phyloP scores from a whole-genome alignment of 2,113 vertebrate species.

The Forbesichthys agassizii region DNA sequence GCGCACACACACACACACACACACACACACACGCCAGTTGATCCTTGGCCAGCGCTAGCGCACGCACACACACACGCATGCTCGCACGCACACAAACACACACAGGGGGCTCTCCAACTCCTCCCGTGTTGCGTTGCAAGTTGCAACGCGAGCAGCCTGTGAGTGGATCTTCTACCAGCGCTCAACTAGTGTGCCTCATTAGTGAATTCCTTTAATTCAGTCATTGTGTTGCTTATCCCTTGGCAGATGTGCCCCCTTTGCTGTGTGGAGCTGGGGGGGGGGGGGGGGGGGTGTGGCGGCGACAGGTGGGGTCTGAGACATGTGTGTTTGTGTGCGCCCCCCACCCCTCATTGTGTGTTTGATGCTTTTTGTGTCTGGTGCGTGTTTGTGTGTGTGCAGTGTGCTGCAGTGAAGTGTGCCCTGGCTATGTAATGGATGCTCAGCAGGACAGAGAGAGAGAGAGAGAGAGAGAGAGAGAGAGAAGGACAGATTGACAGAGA shows the following conservation, averaged over 20 bases:
- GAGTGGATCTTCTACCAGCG: conserved; percentile 56
- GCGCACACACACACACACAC: too few species aligned
- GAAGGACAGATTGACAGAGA: not conserved
- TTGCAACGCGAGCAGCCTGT: conserved; percentile 21
- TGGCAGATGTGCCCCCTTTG: conserved; percentile 71
- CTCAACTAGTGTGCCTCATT: conserved; percentile 38
- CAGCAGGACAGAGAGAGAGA: conserved; percentile 5
- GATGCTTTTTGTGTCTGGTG: not conserved
- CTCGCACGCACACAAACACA: conserved; percentile 1
- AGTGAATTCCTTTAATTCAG: conserved; percentile 49
- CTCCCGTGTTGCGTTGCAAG: conserved; percentile 15
- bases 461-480: not conserved
- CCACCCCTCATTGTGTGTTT: not conserved
- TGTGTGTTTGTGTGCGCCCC: conserved; percentile 2
- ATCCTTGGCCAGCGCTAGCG: too few species aligned
- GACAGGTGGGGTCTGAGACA: too few species aligned
- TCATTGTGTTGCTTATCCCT: conserved; percentile 53
- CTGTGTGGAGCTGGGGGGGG: conserved; percentile 37
- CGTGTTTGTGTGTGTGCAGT: conserved; percentile 6
- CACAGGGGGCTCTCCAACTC: conserved; percentile 3
- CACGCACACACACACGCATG: too few species aligned
- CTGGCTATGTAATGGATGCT: conserved; percentile 13
- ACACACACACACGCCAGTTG: too few species aligned
- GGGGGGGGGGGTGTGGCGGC: too few species aligned
- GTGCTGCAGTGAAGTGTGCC: conserved; percentile 39